Conservation (phyloP, 2,113 vertebrate genomes). For the Cynopterus brachyotis region DNA sequence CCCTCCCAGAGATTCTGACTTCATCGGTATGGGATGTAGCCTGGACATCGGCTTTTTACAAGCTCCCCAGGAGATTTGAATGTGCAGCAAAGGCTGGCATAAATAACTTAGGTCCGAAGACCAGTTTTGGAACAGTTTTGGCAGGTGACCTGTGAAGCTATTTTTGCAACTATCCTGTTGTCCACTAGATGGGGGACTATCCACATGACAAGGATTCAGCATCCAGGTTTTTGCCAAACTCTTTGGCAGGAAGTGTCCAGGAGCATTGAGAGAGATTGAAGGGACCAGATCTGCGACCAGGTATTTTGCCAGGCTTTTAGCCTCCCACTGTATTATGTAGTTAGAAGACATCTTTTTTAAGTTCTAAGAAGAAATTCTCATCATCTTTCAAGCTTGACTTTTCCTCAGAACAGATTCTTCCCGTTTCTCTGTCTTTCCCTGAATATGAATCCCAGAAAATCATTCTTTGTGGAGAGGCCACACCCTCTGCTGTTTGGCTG, state of each 20-base stretch:
- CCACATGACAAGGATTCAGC: conserved; percentile 38
- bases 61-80: neutral
- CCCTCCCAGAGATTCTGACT: neutral
- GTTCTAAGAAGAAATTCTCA: neutral
- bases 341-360: neutral
- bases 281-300: neutral
- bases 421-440: neutral
- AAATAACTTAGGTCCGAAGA: neutral
- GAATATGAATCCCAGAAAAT: neutral
- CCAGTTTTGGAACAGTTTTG: neutral
- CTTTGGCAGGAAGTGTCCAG: neutral
- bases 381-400: neutral
- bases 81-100: neutral
- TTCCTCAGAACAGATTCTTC: neutral
- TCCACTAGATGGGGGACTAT: conserved; percentile 83
- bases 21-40: neutral
- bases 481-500: conserved; percentile 30
- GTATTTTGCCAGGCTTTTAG: neutral
- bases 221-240: conserved; percentile 43
- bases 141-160: neutral
- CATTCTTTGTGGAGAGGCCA: neutral
- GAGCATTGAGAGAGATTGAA: neutral
- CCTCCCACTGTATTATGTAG: neutral
- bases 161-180: conserved; percentile 58
- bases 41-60: neutral